Evolutionary conservation across 2,888 invertebrate species (phyloP), one percentile per base, ranked within the genome.

Genomic region (Drosophila bunnanda): DNA sequence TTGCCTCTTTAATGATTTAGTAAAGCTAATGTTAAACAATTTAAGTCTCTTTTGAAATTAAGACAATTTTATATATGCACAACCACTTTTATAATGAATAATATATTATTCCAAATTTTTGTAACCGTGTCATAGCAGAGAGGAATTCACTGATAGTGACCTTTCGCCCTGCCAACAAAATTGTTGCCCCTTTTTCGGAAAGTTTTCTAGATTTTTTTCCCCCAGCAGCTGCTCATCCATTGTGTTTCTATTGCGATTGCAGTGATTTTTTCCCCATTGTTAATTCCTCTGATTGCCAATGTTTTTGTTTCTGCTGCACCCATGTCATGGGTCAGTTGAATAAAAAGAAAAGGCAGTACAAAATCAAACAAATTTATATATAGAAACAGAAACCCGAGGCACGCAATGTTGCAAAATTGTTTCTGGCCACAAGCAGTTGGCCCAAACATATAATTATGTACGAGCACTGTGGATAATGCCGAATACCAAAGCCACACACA

Each of bases 171-270:
- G 22, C 67, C 53, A 82, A 70, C 77, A 74, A 75, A 87, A 84
- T 80, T 82, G 84, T 87, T 84, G 85, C 87, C 83, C 87, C 85
- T 76, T 78, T 87, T 76, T 30, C 7, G 8, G 28, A 22, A 34
- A 41, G 17, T 17, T 57, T 15, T 39, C 15, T 15, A 22, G 32
- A 34, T 50, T 32, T 9, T 41, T 62, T 36, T 38, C 15, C 39
- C 28, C 48, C 17, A 17, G 9, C 13, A 25, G 32, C 58, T 71
- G 53, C 44, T 57, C 72, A 56, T 59, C 75, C 72, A 74, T 79
- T 83, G 81, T 82, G 57, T 65, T 83, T 77, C 78, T 79, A 86
- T 78, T 65, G 79, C 74, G 68, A 17, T 76, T 56, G 53, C 60
- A 58, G 61, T 69, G 68, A 75, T 70, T 75, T 74, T 54, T 57